Evolutionary conservation across 92 coral and sea anemone species (phyloP), one percentile per base, ranked within the genome.

Genomic region (Actinostola sp.): DNA sequence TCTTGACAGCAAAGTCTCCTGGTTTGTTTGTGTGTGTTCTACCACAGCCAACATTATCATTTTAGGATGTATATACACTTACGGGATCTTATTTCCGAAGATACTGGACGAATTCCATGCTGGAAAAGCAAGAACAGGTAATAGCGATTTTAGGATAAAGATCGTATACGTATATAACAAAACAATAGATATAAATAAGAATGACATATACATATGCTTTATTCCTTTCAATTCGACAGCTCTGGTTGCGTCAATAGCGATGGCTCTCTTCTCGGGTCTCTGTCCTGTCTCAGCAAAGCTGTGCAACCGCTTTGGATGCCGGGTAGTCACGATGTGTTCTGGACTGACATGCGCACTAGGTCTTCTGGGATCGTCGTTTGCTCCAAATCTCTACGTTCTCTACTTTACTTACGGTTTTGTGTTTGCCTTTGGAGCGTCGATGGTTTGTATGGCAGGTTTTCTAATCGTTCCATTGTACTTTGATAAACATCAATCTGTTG

Each of bases 91-190:
- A 0, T 70, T 70, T 23, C 75, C 75, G 32, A 17, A 55, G 10
- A 49, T 70, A 46, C 75, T 70, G 13, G 34, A 70, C 3, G 75
- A 70, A 24, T 70, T 70, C 26, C 46, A 53, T 24, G 75, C 75
- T 70, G 75, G 75, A 35, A 70, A 53, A 39, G 75, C 75, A 32
- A 56, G 30, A 23, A 70, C 75, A 52, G 75, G 75, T 70, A n/a
- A n/a, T n/a, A n/a, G n/a, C n/a, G n/a, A n/a, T n/a, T n/a, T n/a
- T n/a, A n/a, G n/a, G n/a, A n/a, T n/a, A n/a, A n/a, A n/a, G n/a
- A n/a, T n/a, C n/a, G n/a, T n/a, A n/a, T n/a, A n/a, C n/a, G n/a
- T n/a, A n/a, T n/a, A n/a, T n/a, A n/a, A n/a, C n/a, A n/a, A n/a
- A n/a, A n/a, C n/a, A n/a, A n/a, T n/a, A n/a, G n/a, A n/a, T n/a